These are phyloP conservation scores for Drosophila sordidula DNA, from an alignment of 2,888 invertebrate species.

Conservation along the genomic window DNA sequence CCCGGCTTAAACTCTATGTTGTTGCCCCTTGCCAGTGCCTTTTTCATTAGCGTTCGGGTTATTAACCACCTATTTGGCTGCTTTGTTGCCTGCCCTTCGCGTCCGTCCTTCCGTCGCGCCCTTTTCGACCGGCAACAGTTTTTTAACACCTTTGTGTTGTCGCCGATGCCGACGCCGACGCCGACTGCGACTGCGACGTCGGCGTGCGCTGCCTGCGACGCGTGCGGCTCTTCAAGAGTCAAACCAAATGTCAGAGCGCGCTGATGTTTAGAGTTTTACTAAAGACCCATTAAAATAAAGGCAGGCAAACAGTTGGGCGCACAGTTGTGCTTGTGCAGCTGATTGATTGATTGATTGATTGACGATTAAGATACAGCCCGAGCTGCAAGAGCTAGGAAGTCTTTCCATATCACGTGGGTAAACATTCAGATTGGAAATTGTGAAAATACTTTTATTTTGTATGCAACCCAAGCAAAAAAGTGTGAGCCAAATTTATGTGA, in stretches of 20 bases:
- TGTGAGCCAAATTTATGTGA: no score
- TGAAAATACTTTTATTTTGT: no score
- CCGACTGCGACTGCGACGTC: constrained; percentile 6
- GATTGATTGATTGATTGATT: neutral
- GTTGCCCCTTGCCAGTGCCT: constrained; percentile 59
- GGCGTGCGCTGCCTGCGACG: constrained; percentile 52
- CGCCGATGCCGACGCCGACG: neutral
- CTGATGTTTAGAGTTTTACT: constrained; percentile 14
- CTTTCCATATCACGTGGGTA: no score
- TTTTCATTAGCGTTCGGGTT: constrained; percentile 77
- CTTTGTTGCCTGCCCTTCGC: constrained; percentile 31
- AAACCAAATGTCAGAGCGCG: constrained; percentile 33
- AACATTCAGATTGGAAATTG: no score
- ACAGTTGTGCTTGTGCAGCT: no score
- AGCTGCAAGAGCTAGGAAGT: no score
- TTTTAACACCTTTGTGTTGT: constrained; percentile 71
- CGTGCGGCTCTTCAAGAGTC: constrained; percentile 67
- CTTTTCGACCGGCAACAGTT: constrained; percentile 41
- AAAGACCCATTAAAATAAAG: constrained; percentile 24
- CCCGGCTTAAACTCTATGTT: constrained; percentile 7
- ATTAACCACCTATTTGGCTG: constrained; percentile 68
- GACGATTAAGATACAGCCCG: no score
- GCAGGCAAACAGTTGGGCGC: no score
- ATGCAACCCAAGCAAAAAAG: no score
- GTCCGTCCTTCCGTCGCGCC: constrained; percentile 45